Percentiles rank a stretch among this genome's conserved stretches.
Conservation (phyloP, 2,797 vertebrate genomes). For the Fratercula arctica region DNA sequence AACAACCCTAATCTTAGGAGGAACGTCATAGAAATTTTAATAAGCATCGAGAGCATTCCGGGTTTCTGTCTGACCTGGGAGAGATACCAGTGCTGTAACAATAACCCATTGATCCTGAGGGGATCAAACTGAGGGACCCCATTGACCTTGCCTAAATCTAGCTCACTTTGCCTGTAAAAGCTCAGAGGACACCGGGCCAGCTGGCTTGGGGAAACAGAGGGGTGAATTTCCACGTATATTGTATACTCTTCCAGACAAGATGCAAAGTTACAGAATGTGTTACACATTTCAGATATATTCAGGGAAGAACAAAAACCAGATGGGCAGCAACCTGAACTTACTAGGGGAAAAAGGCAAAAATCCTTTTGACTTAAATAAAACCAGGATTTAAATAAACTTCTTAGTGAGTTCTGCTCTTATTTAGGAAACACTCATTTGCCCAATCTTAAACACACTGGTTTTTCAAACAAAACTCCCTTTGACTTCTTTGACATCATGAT, state of each 20-base stretch:
- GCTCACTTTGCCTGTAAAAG: not conserved
- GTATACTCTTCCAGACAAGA: not conserved
- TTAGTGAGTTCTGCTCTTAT: not conserved
- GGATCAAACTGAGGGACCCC: not conserved
- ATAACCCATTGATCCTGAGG: not conserved
- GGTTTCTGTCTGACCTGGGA: not conserved
- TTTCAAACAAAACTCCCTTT: slow-evolving; percentile 22
- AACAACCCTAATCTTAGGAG: not conserved
- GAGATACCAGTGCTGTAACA: not conserved
- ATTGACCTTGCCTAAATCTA: not conserved
- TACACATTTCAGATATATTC: not conserved
- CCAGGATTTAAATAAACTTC: slow-evolving; percentile 4
- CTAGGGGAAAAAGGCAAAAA: not conserved
- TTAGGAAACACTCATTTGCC: not conserved
- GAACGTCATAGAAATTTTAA: not conserved
- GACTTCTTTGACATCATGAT: not conserved
- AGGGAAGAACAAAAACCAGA: not conserved
- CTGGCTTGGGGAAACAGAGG: not conserved
- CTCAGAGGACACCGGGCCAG: not conserved
- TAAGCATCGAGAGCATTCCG: not conserved
- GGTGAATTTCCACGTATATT: not conserved
- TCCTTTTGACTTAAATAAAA: not conserved
- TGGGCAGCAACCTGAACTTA: not conserved
- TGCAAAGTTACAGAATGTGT: not conserved
- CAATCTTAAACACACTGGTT: not conserved